Percentiles rank a stretch among this genome's conserved stretches.
These are phyloP conservation scores for Amazona guildingii DNA, from an alignment of 2,113 vertebrate genomes.

Conservation along the genomic window DNA sequence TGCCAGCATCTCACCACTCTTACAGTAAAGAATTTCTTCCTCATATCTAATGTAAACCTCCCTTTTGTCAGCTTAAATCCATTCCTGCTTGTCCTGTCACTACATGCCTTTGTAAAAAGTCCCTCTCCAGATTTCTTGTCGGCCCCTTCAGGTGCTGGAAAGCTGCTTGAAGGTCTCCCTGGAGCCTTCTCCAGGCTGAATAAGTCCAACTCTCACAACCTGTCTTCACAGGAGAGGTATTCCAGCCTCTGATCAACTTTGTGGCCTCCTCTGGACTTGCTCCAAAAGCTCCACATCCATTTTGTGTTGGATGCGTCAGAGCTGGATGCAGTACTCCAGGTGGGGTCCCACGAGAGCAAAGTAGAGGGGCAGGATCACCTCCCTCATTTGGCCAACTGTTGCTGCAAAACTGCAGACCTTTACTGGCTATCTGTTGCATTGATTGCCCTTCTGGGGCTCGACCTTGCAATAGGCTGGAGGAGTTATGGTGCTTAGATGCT, in stretches of 20 bases:
- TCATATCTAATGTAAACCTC: background rate
- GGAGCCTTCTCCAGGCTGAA: background rate
- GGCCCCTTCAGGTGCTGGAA: background rate
- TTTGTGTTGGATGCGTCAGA: background rate
- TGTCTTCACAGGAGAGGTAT: background rate
- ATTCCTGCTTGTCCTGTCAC: background rate
- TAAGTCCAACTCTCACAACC: background rate
- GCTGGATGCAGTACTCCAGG: background rate
- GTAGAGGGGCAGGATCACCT: background rate
- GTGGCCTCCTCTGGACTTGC: background rate
- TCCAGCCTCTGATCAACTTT: background rate
- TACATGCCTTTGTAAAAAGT: background rate
- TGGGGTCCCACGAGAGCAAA: background rate
- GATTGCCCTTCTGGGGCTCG: background rate
- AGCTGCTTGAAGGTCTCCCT: background rate
- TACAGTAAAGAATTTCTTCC: background rate
- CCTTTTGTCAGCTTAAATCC: background rate
- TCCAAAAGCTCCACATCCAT: background rate
- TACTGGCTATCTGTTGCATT: background rate
- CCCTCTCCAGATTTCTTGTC: background rate
- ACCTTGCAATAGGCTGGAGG: background rate
- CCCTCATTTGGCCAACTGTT: background rate
- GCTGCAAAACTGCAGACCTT: background rate
- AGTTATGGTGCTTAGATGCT: background rate
- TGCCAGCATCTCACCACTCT: background rate